Evolutionary conservation across 2,888 invertebrate genomes (phyloP).

Genomic region (Papilio elwesi): DNA sequence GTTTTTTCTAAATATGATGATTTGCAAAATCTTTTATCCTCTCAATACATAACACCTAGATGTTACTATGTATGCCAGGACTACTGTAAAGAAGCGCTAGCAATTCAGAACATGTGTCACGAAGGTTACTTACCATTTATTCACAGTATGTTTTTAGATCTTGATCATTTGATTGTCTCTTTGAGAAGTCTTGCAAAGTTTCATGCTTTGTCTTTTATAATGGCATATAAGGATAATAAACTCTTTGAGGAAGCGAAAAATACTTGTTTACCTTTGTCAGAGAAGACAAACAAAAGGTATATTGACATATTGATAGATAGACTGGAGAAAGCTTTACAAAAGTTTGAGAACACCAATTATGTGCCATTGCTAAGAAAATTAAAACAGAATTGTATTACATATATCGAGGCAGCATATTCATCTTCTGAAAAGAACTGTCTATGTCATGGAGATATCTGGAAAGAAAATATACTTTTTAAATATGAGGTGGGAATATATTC

Average conservation of each 20-base stretch:
- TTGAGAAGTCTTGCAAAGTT: slow-evolving; percentile 66
- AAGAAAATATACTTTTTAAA: slow-evolving; percentile 74
- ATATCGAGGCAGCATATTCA: slow-evolving; percentile 53
- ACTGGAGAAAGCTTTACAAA: slow-evolving; percentile 63
- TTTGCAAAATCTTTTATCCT: slow-evolving; percentile 49
- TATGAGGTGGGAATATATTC: slow-evolving; percentile 59
- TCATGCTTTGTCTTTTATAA: slow-evolving; percentile 70
- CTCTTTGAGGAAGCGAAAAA: slow-evolving; percentile 56
- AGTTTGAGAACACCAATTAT: slow-evolving; percentile 61
- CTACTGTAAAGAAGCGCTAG: slow-evolving; percentile 69
- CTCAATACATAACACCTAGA: slow-evolving; percentile 57
- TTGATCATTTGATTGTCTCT: slow-evolving; percentile 62
- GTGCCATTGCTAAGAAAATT: slow-evolving; percentile 56
- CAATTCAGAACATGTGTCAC: slow-evolving; percentile 67
- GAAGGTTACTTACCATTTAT: slow-evolving; percentile 62
- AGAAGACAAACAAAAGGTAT: slow-evolving; percentile 61
- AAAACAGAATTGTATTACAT: slow-evolving; percentile 54
- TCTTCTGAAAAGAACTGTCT: slow-evolving; percentile 60
- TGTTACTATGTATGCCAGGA: slow-evolving; percentile 64
- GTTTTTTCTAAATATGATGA: slow-evolving; percentile 59
- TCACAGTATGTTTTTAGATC: slow-evolving; percentile 60
- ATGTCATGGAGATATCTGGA: slow-evolving; percentile 79
- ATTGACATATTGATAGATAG: slow-evolving; percentile 67
- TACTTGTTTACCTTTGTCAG: slow-evolving; percentile 65
- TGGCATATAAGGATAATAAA: slow-evolving; percentile 53